phyloP scores from a whole-genome alignment of 2,888 invertebrate genomes.

The Silvanus unidentatus region DNA sequence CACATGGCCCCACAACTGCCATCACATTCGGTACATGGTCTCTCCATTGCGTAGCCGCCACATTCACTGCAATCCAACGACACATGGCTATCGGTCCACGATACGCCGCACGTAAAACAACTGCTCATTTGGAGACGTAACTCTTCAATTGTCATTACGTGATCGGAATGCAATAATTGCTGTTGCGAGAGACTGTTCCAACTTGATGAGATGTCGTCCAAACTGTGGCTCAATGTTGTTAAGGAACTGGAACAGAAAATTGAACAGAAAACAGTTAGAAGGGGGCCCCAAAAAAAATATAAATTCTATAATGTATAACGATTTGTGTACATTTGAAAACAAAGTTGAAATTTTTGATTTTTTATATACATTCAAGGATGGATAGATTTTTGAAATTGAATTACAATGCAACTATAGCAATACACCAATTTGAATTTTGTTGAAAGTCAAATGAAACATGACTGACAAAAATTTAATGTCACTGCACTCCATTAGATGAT shows the following conservation, averaged over 20 bases:
- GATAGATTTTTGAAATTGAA: too few species aligned
- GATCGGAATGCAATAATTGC: slow-evolving; percentile 36
- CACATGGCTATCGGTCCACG: slow-evolving; percentile 73
- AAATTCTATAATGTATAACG: too few species aligned
- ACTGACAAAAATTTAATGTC: too few species aligned
- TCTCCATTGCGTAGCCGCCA: slow-evolving; percentile 68
- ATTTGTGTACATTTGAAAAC: too few species aligned
- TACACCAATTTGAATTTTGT: too few species aligned
- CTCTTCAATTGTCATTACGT: slow-evolving; percentile 64
- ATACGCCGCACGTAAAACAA: slow-evolving; percentile 74
- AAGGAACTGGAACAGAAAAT: slow-evolving; percentile 35
- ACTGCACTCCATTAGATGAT: too few species aligned
- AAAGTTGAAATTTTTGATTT: too few species aligned
- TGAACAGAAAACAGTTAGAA: background rate
- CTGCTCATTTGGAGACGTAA: slow-evolving; percentile 64
- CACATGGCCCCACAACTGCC: slow-evolving; percentile 66
- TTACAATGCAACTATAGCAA: too few species aligned
- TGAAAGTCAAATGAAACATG: too few species aligned
- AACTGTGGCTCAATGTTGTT: slow-evolving; percentile 40
- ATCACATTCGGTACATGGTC: slow-evolving; percentile 71
- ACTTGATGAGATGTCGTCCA: slow-evolving; percentile 41
- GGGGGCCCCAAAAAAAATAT: too few species aligned
- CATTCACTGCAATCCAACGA: slow-evolving; percentile 74
- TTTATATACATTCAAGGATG: too few species aligned
- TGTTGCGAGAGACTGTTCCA: slow-evolving; percentile 27